phyloP scores from a whole-genome alignment of 2,113 vertebrate genomes.

The Melospiza melodia region DNA sequence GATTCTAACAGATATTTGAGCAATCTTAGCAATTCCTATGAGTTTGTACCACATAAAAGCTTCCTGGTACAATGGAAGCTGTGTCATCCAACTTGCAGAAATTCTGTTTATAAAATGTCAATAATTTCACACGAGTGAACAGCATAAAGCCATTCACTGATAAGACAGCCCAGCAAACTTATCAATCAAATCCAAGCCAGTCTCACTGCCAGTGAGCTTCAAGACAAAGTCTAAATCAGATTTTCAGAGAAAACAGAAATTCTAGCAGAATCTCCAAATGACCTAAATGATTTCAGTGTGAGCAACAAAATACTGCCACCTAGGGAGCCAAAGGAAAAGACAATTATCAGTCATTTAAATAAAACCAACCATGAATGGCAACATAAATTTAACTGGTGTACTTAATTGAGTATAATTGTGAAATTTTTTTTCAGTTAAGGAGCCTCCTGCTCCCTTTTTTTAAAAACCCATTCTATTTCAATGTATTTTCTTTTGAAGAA shows the following conservation, averaged over 20 bases:
- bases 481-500: background rate
- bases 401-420: background rate
- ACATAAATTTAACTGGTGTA: background rate
- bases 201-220: background rate
- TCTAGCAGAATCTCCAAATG: background rate
- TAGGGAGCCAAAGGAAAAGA: background rate
- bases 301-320: constrained; percentile 11
- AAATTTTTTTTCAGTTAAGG: background rate
- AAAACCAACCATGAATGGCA: background rate
- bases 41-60: background rate
- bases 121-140: background rate
- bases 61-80: background rate
- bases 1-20: background rate
- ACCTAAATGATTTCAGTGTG: background rate
- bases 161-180: background rate
- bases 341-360: background rate
- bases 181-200: background rate
- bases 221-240: background rate
- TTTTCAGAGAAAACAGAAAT: background rate
- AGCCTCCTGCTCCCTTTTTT: background rate
- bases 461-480: background rate
- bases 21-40: background rate
- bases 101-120: background rate
- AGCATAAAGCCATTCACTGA: background rate
- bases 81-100: background rate